Evolutionary conservation across 2,113 vertebrate species (phyloP).

Genomic region (Aleadryas rufinucha): DNA sequence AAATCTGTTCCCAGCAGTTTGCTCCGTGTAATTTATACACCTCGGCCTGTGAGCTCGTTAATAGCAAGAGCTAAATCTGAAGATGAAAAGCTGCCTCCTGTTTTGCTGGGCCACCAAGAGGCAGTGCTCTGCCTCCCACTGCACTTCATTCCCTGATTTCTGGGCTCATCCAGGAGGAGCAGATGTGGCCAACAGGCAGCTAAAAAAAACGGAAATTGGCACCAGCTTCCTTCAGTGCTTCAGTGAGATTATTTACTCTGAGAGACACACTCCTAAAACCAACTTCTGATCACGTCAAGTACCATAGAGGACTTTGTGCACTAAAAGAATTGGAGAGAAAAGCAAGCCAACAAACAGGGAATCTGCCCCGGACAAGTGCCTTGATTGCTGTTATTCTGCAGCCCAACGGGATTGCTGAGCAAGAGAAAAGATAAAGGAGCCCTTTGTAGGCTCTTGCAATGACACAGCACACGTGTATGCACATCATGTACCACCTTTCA

Average conservation of each 20-base stretch:
- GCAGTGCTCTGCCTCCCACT: background rate
- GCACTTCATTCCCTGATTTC: background rate
- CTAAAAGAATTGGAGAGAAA: background rate
- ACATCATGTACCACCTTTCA: background rate
- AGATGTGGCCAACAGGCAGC: background rate
- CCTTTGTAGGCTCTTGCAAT: background rate
- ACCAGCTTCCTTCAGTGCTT: background rate
- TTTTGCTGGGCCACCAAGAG: background rate
- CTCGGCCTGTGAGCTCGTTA: background rate
- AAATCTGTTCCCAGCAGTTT: background rate
- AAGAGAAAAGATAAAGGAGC: constrained; percentile 17
- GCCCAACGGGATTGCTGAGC: background rate
- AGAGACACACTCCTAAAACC: background rate
- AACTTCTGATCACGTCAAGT: background rate
- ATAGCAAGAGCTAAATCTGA: background rate
- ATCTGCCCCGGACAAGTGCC: background rate
- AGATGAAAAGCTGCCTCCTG: background rate
- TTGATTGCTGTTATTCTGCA: background rate
- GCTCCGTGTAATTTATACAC: background rate
- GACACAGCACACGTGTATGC: background rate
- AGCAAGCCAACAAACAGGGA: background rate
- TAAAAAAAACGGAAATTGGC: background rate
- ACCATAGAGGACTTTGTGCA: background rate
- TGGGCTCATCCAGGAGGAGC: background rate
- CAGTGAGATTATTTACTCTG: background rate